These are phyloP conservation scores for Salminus brasiliensis DNA, from an alignment of 2,113 vertebrate genomes.

Conservation along the genomic window DNA sequence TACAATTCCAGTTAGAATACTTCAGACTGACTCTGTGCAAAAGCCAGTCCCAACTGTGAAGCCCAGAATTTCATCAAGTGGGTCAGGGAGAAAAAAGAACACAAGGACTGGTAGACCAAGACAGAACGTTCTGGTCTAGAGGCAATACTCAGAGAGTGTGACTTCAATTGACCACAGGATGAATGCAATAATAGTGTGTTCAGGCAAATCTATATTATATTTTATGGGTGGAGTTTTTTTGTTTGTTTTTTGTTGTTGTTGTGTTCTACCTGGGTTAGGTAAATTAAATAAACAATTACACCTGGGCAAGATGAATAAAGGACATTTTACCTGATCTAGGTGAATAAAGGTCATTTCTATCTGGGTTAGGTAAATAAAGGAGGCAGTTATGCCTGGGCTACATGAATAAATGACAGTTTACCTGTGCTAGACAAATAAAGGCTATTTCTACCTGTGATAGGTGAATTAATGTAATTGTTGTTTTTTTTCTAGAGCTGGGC, in stretches of 20 bases:
- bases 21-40: conserved; percentile 30
- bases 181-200: neutral
- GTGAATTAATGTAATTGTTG: too few relatives aligned
- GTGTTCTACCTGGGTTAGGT: neutral
- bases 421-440: too few relatives aligned
- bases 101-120: neutral
- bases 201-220: neutral
- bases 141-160: neutral
- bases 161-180: neutral
- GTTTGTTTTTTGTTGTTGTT: neutral
- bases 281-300: neutral
- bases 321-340: neutral
- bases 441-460: neutral
- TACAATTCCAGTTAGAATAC: conserved; percentile 41
- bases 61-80: conserved; percentile 33
- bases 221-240: too few relatives aligned
- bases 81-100: conserved; percentile 24
- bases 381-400: neutral
- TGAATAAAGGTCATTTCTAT: neutral
- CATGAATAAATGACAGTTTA: too few relatives aligned
- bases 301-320: neutral
- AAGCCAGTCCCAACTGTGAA: conserved; percentile 29
- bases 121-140: neutral
- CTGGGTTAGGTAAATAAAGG: neutral
- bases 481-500: neutral